Percentiles rank a stretch among this genome's conserved stretches.
Evolutionary conservation across 2,113 vertebrate species (phyloP).

Genomic region (Rhabdomys dilectus): DNA sequence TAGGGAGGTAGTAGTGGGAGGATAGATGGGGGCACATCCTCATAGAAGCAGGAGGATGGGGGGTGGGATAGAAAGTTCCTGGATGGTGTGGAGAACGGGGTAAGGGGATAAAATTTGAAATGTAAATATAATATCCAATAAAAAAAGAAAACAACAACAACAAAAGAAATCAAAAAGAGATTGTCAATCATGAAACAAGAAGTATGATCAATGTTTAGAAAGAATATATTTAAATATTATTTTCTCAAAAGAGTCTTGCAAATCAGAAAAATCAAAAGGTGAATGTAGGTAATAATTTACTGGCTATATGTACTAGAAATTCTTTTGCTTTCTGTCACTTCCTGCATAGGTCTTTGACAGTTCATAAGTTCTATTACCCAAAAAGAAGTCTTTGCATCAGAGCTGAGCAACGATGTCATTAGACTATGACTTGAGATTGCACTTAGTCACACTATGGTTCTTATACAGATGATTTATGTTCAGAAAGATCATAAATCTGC

Average conservation of each 20-base stretch:
- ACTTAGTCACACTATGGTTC: neutral
- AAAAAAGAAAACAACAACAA: no score
- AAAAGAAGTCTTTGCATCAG: neutral
- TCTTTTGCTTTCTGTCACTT: neutral
- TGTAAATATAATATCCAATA: no score
- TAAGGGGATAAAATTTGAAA: no score
- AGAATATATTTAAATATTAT: neutral
- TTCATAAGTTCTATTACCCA: neutral
- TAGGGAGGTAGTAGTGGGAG: no score
- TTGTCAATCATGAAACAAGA: neutral
- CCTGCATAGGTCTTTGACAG: neutral
- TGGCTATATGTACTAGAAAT: neutral
- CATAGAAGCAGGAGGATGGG: no score
- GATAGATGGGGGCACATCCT: no score
- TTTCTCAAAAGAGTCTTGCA: neutral
- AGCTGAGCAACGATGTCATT: neutral
- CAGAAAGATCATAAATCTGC: neutral
- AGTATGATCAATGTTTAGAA: neutral
- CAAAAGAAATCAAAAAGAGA: neutral
- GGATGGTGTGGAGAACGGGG: no score
- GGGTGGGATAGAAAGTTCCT: no score
- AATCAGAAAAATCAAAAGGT: neutral
- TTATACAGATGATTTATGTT: neutral
- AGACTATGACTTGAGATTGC: neutral
- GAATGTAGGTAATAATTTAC: neutral